Conservation (phyloP, 2,888 invertebrate genomes). For the Abrostola tripartita region DNA sequence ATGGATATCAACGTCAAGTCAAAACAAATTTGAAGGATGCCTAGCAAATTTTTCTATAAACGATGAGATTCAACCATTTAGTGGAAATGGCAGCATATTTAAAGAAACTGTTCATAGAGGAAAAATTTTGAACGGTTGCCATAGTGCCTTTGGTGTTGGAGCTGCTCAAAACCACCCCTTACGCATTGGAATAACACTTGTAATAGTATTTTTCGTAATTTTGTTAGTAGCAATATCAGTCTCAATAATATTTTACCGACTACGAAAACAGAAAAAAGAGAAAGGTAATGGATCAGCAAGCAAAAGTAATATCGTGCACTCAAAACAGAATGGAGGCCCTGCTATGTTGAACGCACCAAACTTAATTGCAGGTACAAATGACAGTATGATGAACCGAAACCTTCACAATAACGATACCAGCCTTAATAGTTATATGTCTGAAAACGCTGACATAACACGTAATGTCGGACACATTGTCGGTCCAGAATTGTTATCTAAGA, state of each 20-base stretch:
- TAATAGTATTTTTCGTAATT: slow-evolving; percentile 97
- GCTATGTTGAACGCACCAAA: slow-evolving; percentile 91
- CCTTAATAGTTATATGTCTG: slow-evolving; percentile 91
- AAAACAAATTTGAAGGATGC: slow-evolving; percentile 95
- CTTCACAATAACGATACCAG: slow-evolving; percentile 92
- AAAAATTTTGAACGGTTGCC: slow-evolving; percentile 92
- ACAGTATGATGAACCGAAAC: slow-evolving; percentile 91
- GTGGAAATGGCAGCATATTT: slow-evolving; percentile 95
- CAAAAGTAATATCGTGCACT: slow-evolving; percentile 91
- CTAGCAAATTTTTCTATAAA: slow-evolving; percentile 96
- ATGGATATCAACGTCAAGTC: slow-evolving; percentile 86
- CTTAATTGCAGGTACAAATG: slow-evolving; percentile 90
- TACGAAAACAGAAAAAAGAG: slow-evolving; percentile 95
- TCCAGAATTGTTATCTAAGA: slow-evolving; percentile 95
- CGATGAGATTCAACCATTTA: slow-evolving; percentile 96
- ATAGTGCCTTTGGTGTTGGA: slow-evolving; percentile 92
- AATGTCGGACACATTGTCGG: slow-evolving; percentile 94
- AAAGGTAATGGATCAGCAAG: slow-evolving; percentile 91
- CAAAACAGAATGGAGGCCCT: slow-evolving; percentile 93
- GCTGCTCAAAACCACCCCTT: slow-evolving; percentile 94
- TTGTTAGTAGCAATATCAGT: slow-evolving; percentile 95
- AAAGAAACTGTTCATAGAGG: slow-evolving; percentile 91
- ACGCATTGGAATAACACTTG: slow-evolving; percentile 97
- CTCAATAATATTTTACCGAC: slow-evolving; percentile 96
- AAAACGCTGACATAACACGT: slow-evolving; percentile 92